phyloP scores from a whole-genome alignment of 2,797 vertebrate species.

The Fistularia commersonii region DNA sequence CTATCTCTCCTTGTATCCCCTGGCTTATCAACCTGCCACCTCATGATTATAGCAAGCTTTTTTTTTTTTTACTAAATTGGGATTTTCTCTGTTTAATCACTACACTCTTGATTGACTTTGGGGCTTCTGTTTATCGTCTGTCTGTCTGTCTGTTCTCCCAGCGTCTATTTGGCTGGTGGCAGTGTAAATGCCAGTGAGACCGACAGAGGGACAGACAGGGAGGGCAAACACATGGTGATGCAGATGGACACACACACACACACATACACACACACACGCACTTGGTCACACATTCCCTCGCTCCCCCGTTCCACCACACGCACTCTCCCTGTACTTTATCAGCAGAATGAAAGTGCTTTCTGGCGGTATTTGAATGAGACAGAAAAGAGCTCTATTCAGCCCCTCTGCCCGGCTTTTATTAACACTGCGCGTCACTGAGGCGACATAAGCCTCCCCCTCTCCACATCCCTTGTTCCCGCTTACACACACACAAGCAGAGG shows the following conservation, averaged over 20 bases:
- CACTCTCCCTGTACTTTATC: slow-evolving; percentile 55
- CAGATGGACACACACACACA: slow-evolving; percentile 16
- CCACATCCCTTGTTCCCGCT: slow-evolving; percentile 27
- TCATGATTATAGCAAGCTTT: background rate
- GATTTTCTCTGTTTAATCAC: background rate
- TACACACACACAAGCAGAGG: slow-evolving; percentile 28
- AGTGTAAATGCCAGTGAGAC: slow-evolving; percentile 57
- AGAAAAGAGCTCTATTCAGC: slow-evolving; percentile 73
- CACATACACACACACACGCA: slow-evolving; percentile 19
- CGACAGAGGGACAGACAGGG: slow-evolving; percentile 17
- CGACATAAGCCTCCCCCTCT: slow-evolving; percentile 57
- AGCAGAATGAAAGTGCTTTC: slow-evolving; percentile 78
- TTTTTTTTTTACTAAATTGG: background rate
- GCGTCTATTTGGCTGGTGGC: slow-evolving; percentile 17
- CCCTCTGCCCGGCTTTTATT: slow-evolving; percentile 69
- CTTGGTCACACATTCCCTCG: slow-evolving; percentile 25
- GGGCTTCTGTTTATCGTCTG: slow-evolving; percentile 29
- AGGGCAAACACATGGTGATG: slow-evolving; percentile 26
- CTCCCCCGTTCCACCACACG: slow-evolving; percentile 19
- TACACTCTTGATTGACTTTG: slow-evolving; percentile 21
- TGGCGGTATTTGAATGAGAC: slow-evolving; percentile 76
- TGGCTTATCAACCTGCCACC: slow-evolving; percentile 7
- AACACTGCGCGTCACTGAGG: slow-evolving; percentile 68
- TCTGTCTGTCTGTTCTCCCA: slow-evolving; percentile 36
- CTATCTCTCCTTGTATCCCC: slow-evolving; percentile 9